Percentiles rank a stretch among this genome's conserved stretches.
These are phyloP conservation scores for Eulithis prunata DNA, from an alignment of 2,888 invertebrate genomes.

Conservation along the genomic window DNA sequence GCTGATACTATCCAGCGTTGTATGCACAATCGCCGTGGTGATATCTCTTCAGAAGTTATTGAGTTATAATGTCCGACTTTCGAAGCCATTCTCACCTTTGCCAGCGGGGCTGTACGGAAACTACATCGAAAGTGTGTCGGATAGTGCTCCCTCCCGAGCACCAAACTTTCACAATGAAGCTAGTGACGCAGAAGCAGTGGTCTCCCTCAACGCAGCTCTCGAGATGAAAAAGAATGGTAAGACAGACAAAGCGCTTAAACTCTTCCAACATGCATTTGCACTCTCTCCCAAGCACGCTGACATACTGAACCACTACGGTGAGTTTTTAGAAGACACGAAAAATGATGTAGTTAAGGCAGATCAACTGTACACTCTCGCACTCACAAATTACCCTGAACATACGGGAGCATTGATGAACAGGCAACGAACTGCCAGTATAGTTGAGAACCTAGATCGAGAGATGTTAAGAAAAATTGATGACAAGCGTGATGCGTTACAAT, in stretches of 20 bases:
- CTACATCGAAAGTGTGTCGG: constrained; percentile 65
- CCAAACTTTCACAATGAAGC: constrained; percentile 57
- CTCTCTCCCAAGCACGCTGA: constrained; percentile 97
- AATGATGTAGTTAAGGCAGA: constrained; percentile 95
- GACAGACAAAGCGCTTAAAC: constrained; percentile 91
- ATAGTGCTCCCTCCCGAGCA: constrained; percentile 48
- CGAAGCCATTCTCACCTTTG: constrained; percentile 74
- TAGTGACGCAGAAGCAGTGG: constrained; percentile 89
- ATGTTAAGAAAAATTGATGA: constrained; percentile 91
- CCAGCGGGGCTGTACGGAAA: constrained; percentile 74
- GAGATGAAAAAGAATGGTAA: constrained; percentile 94
- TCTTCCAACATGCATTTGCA: constrained; percentile 95
- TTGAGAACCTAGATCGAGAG: constrained; percentile 93
- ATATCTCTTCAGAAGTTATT: constrained; percentile 72
- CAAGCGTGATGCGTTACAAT: constrained; percentile 92
- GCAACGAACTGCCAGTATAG: constrained; percentile 93
- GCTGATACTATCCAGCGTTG: constrained; percentile 72
- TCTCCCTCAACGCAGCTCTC: constrained; percentile 92
- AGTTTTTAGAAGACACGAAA: constrained; percentile 94
- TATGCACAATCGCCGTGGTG: constrained; percentile 73
- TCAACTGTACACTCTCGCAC: constrained; percentile 93
- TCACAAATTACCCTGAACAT: constrained; percentile 93
- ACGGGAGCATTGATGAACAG: constrained; percentile 91
- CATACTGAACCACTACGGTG: constrained; percentile 95
- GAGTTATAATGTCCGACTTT: constrained; percentile 67